These are phyloP conservation scores for Carduelis carduelis DNA, from an alignment of 2,797 vertebrate genomes.

Conservation along the genomic window DNA sequence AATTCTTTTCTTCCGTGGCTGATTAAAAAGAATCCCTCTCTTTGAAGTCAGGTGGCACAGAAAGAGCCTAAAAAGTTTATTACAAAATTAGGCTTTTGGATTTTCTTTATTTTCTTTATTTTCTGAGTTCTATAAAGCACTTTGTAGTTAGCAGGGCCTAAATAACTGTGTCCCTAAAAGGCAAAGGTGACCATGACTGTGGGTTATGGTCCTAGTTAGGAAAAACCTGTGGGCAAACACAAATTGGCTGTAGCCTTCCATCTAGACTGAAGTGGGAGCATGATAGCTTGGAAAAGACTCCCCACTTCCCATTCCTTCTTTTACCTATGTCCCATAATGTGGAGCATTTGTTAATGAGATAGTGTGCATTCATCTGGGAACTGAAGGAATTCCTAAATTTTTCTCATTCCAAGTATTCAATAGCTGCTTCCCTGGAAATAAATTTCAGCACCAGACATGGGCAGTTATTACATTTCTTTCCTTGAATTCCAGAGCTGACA, in stretches of 20 bases:
- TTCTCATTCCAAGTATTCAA: neutral
- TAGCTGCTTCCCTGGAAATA: neutral
- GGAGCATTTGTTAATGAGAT: neutral
- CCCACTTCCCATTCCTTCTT: neutral
- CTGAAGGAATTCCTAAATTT: neutral
- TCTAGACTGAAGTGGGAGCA: neutral
- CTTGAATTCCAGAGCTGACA: neutral
- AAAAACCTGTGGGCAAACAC: neutral
- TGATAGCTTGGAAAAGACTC: neutral
- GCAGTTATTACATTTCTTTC: neutral
- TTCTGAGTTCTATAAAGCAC: neutral
- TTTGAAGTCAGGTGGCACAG: constrained; percentile 26
- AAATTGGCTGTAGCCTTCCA: neutral
- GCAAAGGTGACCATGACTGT: neutral
- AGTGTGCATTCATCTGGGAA: neutral
- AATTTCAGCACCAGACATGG: neutral
- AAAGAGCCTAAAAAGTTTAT: neutral
- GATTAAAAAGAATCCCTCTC: neutral
- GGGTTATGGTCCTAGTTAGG: neutral
- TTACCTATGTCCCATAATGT: neutral
- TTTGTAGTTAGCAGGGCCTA: neutral
- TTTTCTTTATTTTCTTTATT: neutral
- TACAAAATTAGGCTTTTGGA: neutral
- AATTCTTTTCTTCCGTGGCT: constrained; percentile 27
- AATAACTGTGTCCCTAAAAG: neutral